Evolutionary conservation across 2,888 invertebrate species (phyloP).

Genomic region (Ptilodon capucinus): DNA sequence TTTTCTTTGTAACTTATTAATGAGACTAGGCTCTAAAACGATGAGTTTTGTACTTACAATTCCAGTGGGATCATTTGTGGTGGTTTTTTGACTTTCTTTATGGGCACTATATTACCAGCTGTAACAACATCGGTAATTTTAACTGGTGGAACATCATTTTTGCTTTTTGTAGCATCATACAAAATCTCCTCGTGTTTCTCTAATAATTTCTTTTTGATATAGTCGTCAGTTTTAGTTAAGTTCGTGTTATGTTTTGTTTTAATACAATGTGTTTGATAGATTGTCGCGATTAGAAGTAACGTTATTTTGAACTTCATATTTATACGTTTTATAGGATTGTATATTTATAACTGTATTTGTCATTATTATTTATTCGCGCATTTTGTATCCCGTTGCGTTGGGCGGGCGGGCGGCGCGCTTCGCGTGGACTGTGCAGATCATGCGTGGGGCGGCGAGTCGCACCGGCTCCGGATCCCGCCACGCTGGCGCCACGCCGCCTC

Average conservation of each 20-base stretch:
- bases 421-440: slow-evolving; percentile 31
- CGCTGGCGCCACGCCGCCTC: slow-evolving; percentile 46
- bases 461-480: slow-evolving; percentile 46
- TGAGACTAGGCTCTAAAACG: no score
- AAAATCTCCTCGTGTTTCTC: slow-evolving; percentile 55
- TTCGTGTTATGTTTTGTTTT: slow-evolving; percentile 38
- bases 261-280: slow-evolving; percentile 16
- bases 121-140: slow-evolving; percentile 55
- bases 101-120: slow-evolving; percentile 43
- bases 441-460: slow-evolving; percentile 24
- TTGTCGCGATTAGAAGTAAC: slow-evolving; percentile 6
- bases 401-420: slow-evolving; percentile 31
- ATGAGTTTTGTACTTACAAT: slow-evolving; percentile 46
- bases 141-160: slow-evolving; percentile 47
- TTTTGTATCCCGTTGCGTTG: slow-evolving; percentile 3
- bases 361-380: slow-evolving; percentile 9
- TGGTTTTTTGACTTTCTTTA: slow-evolving; percentile 27
- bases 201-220: slow-evolving; percentile 53
- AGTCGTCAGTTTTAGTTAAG: slow-evolving; percentile 40
- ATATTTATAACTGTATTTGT: neutral
- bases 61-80: slow-evolving; percentile 53
- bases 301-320: slow-evolving; percentile 3
- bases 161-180: slow-evolving; percentile 46
- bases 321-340: neutral
- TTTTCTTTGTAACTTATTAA: no score